Base-by-base conservation (phyloP, 2,113 vertebrate species). In the Apus apus region DNA sequence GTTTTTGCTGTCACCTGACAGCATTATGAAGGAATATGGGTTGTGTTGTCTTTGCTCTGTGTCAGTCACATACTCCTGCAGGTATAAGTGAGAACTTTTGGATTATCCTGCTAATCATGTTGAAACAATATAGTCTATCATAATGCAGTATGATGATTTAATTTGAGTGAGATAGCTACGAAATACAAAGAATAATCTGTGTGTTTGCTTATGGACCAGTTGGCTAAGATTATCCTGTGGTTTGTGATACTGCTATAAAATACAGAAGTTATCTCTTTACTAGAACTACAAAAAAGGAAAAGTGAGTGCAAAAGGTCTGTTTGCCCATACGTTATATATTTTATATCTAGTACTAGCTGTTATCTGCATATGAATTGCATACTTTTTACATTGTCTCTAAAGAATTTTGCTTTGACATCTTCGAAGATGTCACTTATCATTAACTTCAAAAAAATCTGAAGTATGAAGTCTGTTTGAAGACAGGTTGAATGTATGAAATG, bases 41-140 rank as follows among this genome's bases (percentile, higher is more conserved):
- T 78, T 20, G 17, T 21, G 34, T 12, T 79, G 18, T 64, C 43
- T 75, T 58, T 75, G 10, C 15, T 43, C 26, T 58, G 36, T 16
- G 29, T 40, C 64, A 73, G 81, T 17, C 3, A 3, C 15, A 75
- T n/a, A 9, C 1, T 46, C 16, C 25, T 71, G 48, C 32, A 51
- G 43, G 11, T 48, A 1, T 20, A 58, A 62, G 3, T 43, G 46
- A 51, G 15, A 38, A 38, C 12, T 76, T 34, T 38, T n/a, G 16
- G 51, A 3, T 51, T 61, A 40, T 29, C 23, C 51, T 3, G 0
- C 16, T 51, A 75, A 23, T 15, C 1, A 2, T 15, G 8, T 9
- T 65, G 79, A 60, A 70, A 26, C 3, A 22, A 6, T 8, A 11
- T 32, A 56, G 20, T 38, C 22, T 68, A 5, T 64, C 38, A 26